phyloP scores from a whole-genome alignment of 2,888 invertebrate species.

The Deilephila elpenor region DNA sequence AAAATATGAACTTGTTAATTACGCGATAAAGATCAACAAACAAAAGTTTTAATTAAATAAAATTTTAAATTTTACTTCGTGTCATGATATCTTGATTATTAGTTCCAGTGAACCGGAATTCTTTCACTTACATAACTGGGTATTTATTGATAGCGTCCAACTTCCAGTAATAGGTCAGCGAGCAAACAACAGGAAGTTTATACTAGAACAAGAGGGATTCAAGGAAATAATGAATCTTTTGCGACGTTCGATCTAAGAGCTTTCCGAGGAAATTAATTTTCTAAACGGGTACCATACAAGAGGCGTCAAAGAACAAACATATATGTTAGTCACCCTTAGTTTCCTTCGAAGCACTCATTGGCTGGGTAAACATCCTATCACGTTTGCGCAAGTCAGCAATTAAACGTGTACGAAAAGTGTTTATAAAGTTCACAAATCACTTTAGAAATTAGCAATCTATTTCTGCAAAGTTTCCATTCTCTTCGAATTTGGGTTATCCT shows the following conservation, averaged over 20 bases:
- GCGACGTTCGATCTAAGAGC: slow-evolving; percentile 4
- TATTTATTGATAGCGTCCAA: slow-evolving; percentile 1
- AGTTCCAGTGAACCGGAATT: not conserved
- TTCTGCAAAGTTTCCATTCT: not conserved
- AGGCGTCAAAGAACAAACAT: slow-evolving; percentile 36
- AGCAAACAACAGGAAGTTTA: slow-evolving; percentile 6
- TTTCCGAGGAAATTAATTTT: slow-evolving; percentile 16
- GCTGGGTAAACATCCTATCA: slow-evolving; percentile 45
- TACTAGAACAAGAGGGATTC: not conserved
- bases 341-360: slow-evolving; percentile 47
- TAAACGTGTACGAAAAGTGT: slow-evolving; percentile 43
- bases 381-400: slow-evolving; percentile 45
- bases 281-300: not conserved
- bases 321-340: slow-evolving; percentile 41
- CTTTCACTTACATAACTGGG: not conserved
- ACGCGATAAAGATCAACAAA: no score
- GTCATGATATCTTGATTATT: not conserved
- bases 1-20: no score
- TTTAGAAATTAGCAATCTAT: not conserved
- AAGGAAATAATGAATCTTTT: not conserved
- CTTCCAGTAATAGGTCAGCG: slow-evolving; percentile 2
- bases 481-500: not conserved
- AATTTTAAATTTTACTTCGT: not conserved
- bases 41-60: not conserved
- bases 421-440: slow-evolving; percentile 38